phyloP scores from a whole-genome alignment of 1,140 invertebrate genomes.

The Paraescarpia echinospica region DNA sequence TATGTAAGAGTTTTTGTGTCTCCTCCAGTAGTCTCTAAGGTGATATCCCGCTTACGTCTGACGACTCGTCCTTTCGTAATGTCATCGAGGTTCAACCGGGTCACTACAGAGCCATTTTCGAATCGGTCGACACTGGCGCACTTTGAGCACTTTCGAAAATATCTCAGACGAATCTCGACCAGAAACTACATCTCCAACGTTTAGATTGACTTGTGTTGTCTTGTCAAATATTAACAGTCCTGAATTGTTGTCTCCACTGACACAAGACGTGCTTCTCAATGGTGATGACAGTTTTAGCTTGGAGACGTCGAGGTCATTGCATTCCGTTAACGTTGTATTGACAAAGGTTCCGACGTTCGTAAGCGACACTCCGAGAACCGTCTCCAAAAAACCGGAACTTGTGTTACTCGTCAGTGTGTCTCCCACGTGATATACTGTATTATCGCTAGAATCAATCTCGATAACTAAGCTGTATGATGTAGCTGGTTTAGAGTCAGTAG shows the following conservation, averaged over 20 bases:
- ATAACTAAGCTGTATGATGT: neutral
- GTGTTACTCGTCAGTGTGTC: neutral
- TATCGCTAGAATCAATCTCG: neutral
- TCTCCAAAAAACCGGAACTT: neutral
- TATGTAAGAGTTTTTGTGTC: too few species aligned
- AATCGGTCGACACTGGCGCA: neutral
- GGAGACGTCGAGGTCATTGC: neutral
- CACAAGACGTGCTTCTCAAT: neutral
- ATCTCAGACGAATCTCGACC: neutral
- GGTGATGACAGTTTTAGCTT: neutral
- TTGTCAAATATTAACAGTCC: neutral
- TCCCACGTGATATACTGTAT: neutral
- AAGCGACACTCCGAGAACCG: neutral
- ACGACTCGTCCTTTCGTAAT: neutral
- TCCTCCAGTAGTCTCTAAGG: too few species aligned
- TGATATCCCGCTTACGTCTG: neutral
- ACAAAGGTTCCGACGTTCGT: neutral
- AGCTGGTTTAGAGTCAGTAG: neutral
- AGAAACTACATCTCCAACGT: neutral
- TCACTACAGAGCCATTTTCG: neutral
- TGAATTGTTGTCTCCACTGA: neutral
- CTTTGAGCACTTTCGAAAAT: slow-evolving; percentile 13
- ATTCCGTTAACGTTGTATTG: neutral
- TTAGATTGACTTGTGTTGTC: neutral
- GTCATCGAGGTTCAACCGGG: neutral